Base-by-base conservation (phyloP, 1,140 invertebrate species). In the Conus betulinus region DNA sequence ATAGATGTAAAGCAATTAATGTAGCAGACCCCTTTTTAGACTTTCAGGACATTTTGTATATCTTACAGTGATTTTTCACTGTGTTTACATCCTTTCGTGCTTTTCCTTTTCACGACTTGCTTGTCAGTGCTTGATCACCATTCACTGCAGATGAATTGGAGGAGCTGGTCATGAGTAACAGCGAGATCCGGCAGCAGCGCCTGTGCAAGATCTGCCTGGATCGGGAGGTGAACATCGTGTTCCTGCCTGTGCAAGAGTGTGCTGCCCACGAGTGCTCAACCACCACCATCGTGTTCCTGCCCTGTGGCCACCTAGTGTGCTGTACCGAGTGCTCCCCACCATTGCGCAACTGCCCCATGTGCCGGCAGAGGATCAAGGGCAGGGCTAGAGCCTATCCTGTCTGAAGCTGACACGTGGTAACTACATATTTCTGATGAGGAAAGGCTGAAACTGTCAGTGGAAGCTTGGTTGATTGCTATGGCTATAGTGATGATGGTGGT, bases 161-260 rank as follows among this genome's bases (percentile, higher is more conserved):
- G 8, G 39, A 84, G 55, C 55, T 84, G 20, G 11, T 8, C 57
- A 25, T 10, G 39, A 57, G 63, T 17, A 63, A 84, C 55, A n/a
- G n/a, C n/a, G 83, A 89, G 39, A 94, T 98, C 63, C 97, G 97
- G 92, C 98, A 98, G 95, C 97, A 97, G n/a, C 96, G 97, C 84
- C 95, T 97, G 63, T 99, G 98, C 94, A 98, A 98, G 96, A 97
- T 99, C 90, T 99, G 98, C 93, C 97, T 98, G 97, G 98, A 98
- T 95, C 96, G 96, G 90, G 97, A 98, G 95, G 97, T 98, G 87
- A 97, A 97, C 74, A 97, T 98, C 87, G 98, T 98, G 76, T 98
- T 98, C 95, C 95, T 98, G 91, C 98, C n/a, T 99, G 98, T 94
- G 97, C 98, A 25, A 99, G 98, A 39, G 90, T 98, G 57, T 97